Evolutionary conservation across 2,797 vertebrate genomes (phyloP).

Genomic region (Florisuga fusca): DNA sequence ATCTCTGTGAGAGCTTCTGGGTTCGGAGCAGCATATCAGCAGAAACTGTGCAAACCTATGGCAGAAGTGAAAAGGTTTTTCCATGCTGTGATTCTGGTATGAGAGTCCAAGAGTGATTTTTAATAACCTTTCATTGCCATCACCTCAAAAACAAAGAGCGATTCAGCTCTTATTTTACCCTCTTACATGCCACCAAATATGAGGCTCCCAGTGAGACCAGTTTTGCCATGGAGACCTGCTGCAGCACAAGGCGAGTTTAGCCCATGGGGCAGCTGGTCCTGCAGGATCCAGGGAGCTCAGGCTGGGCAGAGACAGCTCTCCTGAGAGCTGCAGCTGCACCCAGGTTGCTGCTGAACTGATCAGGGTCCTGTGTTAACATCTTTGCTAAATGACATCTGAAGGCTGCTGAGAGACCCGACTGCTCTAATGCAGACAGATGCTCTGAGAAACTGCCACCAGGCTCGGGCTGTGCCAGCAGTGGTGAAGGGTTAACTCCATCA

Average conservation of each 20-base stretch:
- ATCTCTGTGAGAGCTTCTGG: background rate
- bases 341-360: background rate
- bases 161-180: background rate
- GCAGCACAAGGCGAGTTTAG: background rate
- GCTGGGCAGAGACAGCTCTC: background rate
- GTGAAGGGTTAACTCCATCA: constrained; percentile 63
- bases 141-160: background rate
- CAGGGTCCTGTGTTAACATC: accelerated
- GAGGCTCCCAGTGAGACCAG: background rate
- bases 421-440: background rate
- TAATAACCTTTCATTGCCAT: background rate
- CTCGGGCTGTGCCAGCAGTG: background rate
- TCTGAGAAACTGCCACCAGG: background rate
- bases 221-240: background rate
- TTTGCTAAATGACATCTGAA: background rate
- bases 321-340: accelerated
- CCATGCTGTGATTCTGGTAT: background rate
- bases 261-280: background rate
- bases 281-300: accelerated
- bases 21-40: background rate
- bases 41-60: background rate
- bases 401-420: background rate
- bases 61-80: constrained; percentile 4
- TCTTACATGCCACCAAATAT: background rate
- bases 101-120: background rate